Evolutionary conservation across 2,113 vertebrate genomes (phyloP), one percentile per base, ranked within the genome.

Genomic region (Penelope pileata): DNA sequence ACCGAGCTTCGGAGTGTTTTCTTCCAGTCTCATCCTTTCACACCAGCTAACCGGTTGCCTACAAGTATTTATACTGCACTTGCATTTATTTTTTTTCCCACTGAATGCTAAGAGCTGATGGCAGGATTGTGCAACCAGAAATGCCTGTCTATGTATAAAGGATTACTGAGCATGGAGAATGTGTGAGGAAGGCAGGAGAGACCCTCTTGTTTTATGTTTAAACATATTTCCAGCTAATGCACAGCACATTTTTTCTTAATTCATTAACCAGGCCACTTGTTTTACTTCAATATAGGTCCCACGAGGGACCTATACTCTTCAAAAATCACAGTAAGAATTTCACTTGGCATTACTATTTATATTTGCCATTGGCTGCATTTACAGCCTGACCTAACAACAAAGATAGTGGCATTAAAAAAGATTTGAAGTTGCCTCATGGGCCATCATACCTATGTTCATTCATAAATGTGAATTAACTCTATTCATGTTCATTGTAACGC

Each of bases 31-130:
- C 3, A 0, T 17, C 16, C 30, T 24, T 76, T 68, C 11, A 1
- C 6, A 56, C 58, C 76, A 38, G 51, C 50, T 10, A 5, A 56
- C 14, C 64, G 6, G 16, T 56, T 47, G 34, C 27, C 40, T 26
- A 5, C 2, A 45, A 60, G 42, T 22, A 29, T n/a, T 58, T 58
- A 21, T 58, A n/a, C 54, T n/a, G n/a, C 34, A 91, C 24, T 30
- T 16, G 9, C 13, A 5, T 16, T 89, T 10, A 6, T 21, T 51
- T 51, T 24, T 51, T 51, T 51, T 27, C 24, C 50, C 36, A 9
- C 34, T 38, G 23, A 73, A 68, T 34, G 24, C 17, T 15, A 30
- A 7, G 32, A 34, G 23, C 74, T 34, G 60, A 23, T 0, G 0
- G 53, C 54, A 56, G n/a, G 6, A 43, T 15, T 10, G 42, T 43